Conservation (phyloP, 2,888 invertebrate genomes). For the Autographa gamma region DNA sequence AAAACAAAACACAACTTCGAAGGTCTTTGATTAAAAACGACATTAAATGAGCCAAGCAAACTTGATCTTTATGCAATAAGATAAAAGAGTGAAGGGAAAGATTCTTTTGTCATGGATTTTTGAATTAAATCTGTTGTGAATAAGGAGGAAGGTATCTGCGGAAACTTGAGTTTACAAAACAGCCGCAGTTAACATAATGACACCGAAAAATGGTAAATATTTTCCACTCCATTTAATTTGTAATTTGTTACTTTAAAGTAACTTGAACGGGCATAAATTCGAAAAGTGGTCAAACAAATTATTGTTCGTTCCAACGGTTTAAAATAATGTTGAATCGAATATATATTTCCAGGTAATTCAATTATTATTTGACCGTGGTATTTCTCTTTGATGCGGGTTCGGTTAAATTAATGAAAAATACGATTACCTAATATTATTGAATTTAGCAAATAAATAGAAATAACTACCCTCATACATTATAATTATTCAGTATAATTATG, state of each 20-base stretch:
- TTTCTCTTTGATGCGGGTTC: not conserved
- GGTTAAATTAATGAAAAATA: constrained; percentile 1
- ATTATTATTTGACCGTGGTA: not conserved
- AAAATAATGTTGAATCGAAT: constrained; percentile 1
- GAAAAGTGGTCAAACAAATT: not conserved
- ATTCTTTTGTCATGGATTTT: constrained; percentile 56
- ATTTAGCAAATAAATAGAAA: not conserved
- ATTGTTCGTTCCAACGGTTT: not conserved
- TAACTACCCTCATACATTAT: not conserved
- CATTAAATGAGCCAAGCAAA: constrained; percentile 63
- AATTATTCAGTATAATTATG: not conserved
- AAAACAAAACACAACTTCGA: constrained; percentile 73
- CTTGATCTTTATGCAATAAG: constrained; percentile 64
- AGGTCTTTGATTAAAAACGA: constrained; percentile 77
- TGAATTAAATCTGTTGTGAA: constrained; percentile 68
- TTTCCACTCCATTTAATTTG: constrained; percentile 34
- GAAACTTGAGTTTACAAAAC: constrained; percentile 59
- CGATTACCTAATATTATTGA: not conserved
- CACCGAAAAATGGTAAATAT: constrained; percentile 53
- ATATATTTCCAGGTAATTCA: not conserved
- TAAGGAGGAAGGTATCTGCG: constrained; percentile 58
- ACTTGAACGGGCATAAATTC: not conserved
- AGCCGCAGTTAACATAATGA: constrained; percentile 57
- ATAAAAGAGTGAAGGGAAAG: constrained; percentile 59
- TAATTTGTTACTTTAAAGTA: constrained; percentile 33